Evolutionary conservation across 2,113 vertebrate species (phyloP).

Genomic region (Mellivora capensis): DNA sequence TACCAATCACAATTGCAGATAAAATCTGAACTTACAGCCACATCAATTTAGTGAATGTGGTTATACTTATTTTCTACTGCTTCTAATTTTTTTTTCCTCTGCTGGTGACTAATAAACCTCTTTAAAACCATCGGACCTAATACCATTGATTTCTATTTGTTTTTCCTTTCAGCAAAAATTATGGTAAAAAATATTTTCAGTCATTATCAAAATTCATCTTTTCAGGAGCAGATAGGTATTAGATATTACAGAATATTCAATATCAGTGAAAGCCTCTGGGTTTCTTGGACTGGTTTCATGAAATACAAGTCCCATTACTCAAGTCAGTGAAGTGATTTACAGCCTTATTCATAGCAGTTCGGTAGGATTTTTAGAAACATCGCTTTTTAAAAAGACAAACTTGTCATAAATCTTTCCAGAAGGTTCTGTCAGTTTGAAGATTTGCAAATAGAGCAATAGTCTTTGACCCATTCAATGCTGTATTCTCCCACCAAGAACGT

Average conservation of each 20-base stretch:
- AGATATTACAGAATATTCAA: conserved; percentile 51
- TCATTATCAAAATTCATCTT: conserved; percentile 34
- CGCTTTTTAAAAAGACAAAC: conserved; percentile 12
- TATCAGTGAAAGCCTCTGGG: conserved; percentile 50
- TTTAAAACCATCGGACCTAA: conserved; percentile 1
- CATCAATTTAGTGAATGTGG: background rate
- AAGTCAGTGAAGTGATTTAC: conserved; percentile 62
- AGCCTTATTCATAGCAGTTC: background rate
- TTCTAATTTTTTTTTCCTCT: background rate
- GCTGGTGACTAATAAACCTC: conserved; percentile 26
- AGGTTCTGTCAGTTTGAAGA: conserved; percentile 50
- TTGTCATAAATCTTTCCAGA: conserved; percentile 4
- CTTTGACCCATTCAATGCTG: background rate
- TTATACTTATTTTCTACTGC: background rate
- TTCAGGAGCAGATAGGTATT: background rate
- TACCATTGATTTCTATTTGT: conserved; percentile 37
- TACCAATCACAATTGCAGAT: background rate
- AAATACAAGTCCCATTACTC: conserved; percentile 67
- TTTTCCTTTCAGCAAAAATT: conserved; percentile 22
- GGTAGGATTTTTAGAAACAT: conserved; percentile 32
- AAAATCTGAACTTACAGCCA: background rate
- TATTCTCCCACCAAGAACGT: background rate
- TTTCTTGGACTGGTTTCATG: conserved; percentile 30
- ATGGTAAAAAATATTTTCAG: conserved; percentile 22
- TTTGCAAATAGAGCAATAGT: conserved; percentile 20